These are phyloP conservation scores for Meliscaeva auricollis DNA, from an alignment of 2,888 invertebrate genomes.

Conservation along the genomic window DNA sequence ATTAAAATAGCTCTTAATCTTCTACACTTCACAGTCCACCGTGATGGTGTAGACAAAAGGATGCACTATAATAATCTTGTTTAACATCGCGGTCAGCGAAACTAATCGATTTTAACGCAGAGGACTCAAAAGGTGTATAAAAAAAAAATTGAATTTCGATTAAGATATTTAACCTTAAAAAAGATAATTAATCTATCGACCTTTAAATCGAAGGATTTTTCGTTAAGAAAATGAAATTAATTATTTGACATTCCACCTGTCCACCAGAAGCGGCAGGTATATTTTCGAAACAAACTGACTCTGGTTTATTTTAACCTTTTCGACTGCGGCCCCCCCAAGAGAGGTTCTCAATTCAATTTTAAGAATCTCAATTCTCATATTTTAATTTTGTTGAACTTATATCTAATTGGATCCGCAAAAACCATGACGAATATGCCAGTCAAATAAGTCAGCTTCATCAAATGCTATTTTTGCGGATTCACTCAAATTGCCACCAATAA, in stretches of 20 bases:
- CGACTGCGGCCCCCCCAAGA: background rate
- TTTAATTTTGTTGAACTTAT: background rate
- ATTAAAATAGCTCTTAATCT: conserved; percentile 18
- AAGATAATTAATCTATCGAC: conserved; percentile 19
- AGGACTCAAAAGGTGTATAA: background rate
- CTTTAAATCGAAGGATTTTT: background rate
- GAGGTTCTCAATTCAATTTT: conserved; percentile 31
- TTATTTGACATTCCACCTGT: conserved; percentile 4
- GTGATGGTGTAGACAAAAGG: conserved; percentile 40
- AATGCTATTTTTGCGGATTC: conserved; percentile 51
- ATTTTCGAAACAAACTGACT: background rate
- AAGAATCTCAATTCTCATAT: conserved; percentile 30
- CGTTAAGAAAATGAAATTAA: conserved; percentile 32
- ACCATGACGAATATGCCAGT: conserved; percentile 56
- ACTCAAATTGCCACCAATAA: conserved; percentile 61
- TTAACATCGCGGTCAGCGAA: conserved; percentile 31
- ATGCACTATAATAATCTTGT: conserved; percentile 34
- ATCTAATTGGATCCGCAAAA: conserved; percentile 13
- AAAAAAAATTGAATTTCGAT: conserved; percentile 32
- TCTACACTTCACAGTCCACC: background rate
- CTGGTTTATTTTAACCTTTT: background rate
- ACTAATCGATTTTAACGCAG: conserved; percentile 48
- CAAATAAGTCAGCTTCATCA: conserved; percentile 43
- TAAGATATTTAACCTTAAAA: background rate
- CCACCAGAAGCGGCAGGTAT: background rate